Evolutionary conservation across 2,113 vertebrate species (phyloP).

Genomic region (Oplegnathus fasciatus): DNA sequence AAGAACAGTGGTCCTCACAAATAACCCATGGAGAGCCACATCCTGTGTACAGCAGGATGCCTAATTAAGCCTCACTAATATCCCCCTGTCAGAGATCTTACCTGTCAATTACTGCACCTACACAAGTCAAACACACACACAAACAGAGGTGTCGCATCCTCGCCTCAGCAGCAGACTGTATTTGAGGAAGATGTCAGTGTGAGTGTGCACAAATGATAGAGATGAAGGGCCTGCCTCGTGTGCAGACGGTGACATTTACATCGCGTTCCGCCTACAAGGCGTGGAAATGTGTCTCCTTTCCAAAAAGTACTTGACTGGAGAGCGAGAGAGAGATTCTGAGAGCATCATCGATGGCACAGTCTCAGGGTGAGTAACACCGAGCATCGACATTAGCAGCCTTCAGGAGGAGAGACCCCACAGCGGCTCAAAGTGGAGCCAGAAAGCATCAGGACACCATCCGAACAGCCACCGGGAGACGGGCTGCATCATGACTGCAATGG

Average conservation of each 20-base stretch:
- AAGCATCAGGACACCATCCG: constrained; percentile 9
- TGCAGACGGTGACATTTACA: constrained; percentile 64
- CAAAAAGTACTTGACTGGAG: constrained; percentile 54
- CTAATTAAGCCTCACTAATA: not conserved
- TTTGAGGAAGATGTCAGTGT: constrained; percentile 21
- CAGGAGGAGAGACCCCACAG: not conserved
- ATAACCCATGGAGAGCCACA: not conserved
- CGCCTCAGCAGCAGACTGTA: fast-evolving
- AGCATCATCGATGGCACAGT: constrained; percentile 70
- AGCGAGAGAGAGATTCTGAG: constrained; percentile 26
- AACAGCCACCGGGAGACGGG: constrained; percentile 22
- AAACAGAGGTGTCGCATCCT: not conserved
- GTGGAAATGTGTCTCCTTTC: constrained; percentile 70
- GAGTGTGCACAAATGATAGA: constrained; percentile 1
- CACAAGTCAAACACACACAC: not conserved
- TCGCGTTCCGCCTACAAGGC: constrained; percentile 79
- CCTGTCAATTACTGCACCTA: not conserved
- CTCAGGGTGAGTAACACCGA: constrained; percentile 63
- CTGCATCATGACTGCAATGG: constrained; percentile 72
- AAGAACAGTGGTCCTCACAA: too few relatives aligned
- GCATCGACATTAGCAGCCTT: constrained; percentile 18
- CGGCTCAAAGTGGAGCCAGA: not conserved
- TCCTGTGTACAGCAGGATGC: not conserved
- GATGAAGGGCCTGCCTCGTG: constrained; percentile 40
- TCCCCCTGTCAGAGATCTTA: not conserved